Percentiles rank a stretch among this genome's conserved stretches.
These are phyloP conservation scores for Zootoca vivipara DNA, from an alignment of 2,113 vertebrate species.

Conservation along the genomic window DNA sequence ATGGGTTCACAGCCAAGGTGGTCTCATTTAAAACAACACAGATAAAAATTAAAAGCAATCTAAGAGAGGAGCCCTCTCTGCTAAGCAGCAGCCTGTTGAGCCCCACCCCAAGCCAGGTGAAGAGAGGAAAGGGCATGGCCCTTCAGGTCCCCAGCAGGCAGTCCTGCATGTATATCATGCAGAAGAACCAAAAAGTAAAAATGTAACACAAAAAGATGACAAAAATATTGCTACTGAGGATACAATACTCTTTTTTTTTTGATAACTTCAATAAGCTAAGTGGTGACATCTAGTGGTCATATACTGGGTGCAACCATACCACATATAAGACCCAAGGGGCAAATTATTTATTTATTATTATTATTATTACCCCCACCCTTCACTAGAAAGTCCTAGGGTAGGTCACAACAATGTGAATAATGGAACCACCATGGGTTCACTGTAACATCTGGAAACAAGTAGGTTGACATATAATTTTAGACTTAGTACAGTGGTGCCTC, in stretches of 20 bases:
- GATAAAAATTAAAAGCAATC: no score
- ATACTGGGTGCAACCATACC: neutral
- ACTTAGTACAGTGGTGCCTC: no score
- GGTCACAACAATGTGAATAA: neutral
- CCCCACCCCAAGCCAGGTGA: no score
- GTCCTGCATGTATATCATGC: neutral
- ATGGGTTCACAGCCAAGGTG: no score
- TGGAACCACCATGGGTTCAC: neutral
- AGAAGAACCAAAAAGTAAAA: neutral
- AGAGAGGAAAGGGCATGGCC: no score
- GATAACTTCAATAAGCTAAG: neutral
- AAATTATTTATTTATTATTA: no score
- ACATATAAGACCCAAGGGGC: neutral
- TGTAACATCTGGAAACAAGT: neutral
- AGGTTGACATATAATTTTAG: neutral
- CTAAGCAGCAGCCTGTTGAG: no score
- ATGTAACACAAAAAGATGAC: neutral
- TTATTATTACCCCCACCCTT: no score
- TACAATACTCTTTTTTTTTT: neutral
- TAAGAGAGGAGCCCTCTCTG: no score
- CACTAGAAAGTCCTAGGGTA: no score
- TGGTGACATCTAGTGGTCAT: constrained; percentile 37
- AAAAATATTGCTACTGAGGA: neutral
- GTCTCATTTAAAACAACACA: no score
- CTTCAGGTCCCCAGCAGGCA: no score